Base-by-base conservation (phyloP, 2,888 invertebrate genomes). In the Scotopteryx bipunctaria region DNA sequence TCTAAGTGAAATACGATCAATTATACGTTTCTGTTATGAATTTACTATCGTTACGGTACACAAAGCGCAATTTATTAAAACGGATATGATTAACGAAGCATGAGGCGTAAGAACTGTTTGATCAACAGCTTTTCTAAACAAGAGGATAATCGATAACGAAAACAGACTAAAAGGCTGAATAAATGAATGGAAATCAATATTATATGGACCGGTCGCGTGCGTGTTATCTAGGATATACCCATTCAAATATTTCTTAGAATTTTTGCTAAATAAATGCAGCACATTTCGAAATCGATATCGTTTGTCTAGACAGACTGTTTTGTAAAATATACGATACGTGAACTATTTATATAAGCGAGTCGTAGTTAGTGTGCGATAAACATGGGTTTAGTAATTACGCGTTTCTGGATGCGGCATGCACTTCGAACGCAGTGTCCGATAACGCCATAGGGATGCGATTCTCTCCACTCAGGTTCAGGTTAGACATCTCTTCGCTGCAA, bases 401-500 rank as follows among this genome's bases (percentile, higher is more conserved):
- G 73, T 88, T 78, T 86, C 88, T 85, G 71, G 87, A 82, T 75
- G 89, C 88, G 68, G 88, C 86, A 76, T 86, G 90, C 77, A 90
- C 88, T 80, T 90, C 90, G 74, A 90, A 90, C 71, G 90, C 90
- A 32, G 90, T 90, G 78, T 90, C 90, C 45, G 90, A 90, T 71
- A 90, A 76, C 76, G 90, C 90, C 81, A 90, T 66, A 56, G 90
- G 90, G 78, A 90, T 89, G 73, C 90, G 89, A 73, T 86, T 88
- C 68, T 89, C 90, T 45, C 90, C 90, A 59, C 66, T 81, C 81
- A 89, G 80, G 78, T 88, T 87, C 78, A 90, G 71, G 76, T 90
- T 90, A 57, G 89, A 88, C 89, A 90, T 90, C 80, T 90, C 90
- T 78, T 89, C 90, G 68, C 90, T 90, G 90, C 68, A 90, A 89